phyloP scores from a whole-genome alignment of 1,140 invertebrate genomes.

The Monochamus saltuarius region DNA sequence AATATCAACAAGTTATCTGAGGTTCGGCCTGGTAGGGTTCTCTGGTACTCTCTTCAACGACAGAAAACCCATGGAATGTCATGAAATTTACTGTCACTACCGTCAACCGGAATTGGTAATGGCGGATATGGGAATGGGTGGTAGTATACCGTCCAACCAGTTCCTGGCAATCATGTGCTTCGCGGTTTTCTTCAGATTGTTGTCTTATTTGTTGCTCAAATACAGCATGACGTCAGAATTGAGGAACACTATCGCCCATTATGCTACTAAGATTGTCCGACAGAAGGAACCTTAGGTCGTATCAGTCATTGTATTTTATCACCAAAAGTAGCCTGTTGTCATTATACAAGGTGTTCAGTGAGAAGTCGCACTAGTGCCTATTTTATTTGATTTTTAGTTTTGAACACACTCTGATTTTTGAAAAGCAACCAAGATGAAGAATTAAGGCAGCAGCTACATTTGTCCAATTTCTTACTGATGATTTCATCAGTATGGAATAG shows the following conservation, averaged over 20 bases:
- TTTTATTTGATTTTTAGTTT: too few species aligned
- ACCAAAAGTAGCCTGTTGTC: too few species aligned
- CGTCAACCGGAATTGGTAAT: conserved; percentile 24
- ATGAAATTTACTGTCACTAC: conserved; percentile 62
- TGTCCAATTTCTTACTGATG: too few species aligned
- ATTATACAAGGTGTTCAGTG: too few species aligned
- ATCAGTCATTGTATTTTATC: too few species aligned
- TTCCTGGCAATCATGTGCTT: conserved; percentile 27
- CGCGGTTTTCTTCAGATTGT: conserved; percentile 33
- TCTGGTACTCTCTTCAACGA: conserved; percentile 58
- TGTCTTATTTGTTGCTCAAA: conserved; percentile 35
- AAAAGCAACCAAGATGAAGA: too few species aligned
- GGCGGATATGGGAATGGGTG: conserved; percentile 39
- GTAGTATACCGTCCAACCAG: conserved; percentile 21
- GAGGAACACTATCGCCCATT: conserved; percentile 34
- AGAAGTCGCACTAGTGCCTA: too few species aligned
- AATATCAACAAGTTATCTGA: conserved; percentile 59
- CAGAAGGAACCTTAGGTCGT: conserved; percentile 24
- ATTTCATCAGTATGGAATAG: too few species aligned
- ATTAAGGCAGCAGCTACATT: too few species aligned
- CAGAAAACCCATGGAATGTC: conserved; percentile 51
- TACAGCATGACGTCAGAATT: conserved; percentile 37
- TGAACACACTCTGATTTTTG: too few species aligned
- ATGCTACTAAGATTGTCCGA: conserved; percentile 37
- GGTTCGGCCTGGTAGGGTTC: conserved; percentile 59